Base-by-base conservation (phyloP, 2,797 vertebrate species). In the Nothura maculosa region DNA sequence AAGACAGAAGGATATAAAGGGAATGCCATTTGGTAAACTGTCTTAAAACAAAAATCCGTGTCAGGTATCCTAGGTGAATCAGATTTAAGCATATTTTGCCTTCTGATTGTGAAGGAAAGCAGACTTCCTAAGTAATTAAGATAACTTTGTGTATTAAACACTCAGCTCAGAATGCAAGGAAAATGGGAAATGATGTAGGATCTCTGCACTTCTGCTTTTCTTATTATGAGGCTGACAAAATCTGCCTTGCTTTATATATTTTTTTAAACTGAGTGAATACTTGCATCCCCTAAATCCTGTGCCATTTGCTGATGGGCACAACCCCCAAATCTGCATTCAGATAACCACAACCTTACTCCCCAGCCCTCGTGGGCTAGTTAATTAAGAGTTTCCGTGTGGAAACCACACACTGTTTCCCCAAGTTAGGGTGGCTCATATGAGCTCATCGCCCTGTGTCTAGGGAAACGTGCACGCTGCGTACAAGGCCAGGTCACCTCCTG, bases 381-480 rank as follows among this genome's bases (percentile, higher is more conserved):
- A 94, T 87, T 68, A 97, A 80, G 82, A 95, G 68, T 90, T 95
- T 94, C 89, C 38, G 8, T 83, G 69, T 80, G 83, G 74, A 96
- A 94, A 87, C 78, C 13, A 0, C 63, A 66, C 69, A 87, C 62
- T 79, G 27, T 87, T 95, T 95, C 77, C 88, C 73, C 79, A 93
- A 63, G 85, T 86, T 70, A 88, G 80, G 67, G 57, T 47, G 66
- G 52, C 85, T 87, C 52, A 18, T 36, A 67, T 70, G 72, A 96
- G 36, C 45, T 55, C 55, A 91, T 68, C 5, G 0, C 32, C 89
- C 66, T 58, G 36, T 64, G 85, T 83, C n/a, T 88, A 72, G 58
- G 87, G 69, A 91, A 95, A 92, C 55, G 90, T n/a, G 79, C 73
- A 73, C 48, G 7, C 25, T 14, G 30, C 6, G 54, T 20, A 5